phyloP scores from a whole-genome alignment of 2,888 invertebrate genomes.

The Stenurella melanura region DNA sequence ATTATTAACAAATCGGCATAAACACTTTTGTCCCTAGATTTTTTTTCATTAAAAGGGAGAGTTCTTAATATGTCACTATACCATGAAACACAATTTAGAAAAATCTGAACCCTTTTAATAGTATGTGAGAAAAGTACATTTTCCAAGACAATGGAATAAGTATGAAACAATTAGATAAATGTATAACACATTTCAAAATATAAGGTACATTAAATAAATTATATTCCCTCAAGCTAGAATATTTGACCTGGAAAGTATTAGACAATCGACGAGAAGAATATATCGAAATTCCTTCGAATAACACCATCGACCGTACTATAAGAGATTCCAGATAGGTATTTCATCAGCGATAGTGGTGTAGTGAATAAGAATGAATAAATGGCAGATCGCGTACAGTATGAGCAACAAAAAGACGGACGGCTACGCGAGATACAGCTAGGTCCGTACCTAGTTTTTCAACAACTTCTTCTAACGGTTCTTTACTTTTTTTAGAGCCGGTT shows the following conservation, averaged over 20 bases:
- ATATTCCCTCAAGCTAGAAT: neutral
- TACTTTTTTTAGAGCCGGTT: constrained; percentile 56
- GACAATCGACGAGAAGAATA: neutral
- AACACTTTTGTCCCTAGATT: no score
- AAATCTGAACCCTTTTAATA: no score
- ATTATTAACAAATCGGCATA: no score
- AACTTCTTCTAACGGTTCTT: constrained; percentile 56
- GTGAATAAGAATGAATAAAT: constrained; percentile 36
- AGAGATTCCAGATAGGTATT: constrained; percentile 16
- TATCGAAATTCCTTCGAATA: neutral
- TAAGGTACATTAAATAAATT: no score
- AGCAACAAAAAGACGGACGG: constrained; percentile 36
- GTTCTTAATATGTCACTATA: no score
- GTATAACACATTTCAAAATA: no score
- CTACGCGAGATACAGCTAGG: constrained; percentile 61
- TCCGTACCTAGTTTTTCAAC: constrained; percentile 60
- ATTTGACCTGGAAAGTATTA: neutral
- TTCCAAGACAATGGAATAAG: no score
- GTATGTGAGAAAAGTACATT: no score
- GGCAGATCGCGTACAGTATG: constrained; percentile 30
- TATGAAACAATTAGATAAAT: no score
- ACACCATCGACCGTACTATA: constrained; percentile 30
- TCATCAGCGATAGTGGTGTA: neutral
- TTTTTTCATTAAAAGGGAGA: no score
- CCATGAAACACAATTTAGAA: no score